Percentiles rank a stretch among this genome's conserved stretches.
Evolutionary conservation across 2,113 vertebrate genomes (phyloP).

Genomic region (Gulo gulo): DNA sequence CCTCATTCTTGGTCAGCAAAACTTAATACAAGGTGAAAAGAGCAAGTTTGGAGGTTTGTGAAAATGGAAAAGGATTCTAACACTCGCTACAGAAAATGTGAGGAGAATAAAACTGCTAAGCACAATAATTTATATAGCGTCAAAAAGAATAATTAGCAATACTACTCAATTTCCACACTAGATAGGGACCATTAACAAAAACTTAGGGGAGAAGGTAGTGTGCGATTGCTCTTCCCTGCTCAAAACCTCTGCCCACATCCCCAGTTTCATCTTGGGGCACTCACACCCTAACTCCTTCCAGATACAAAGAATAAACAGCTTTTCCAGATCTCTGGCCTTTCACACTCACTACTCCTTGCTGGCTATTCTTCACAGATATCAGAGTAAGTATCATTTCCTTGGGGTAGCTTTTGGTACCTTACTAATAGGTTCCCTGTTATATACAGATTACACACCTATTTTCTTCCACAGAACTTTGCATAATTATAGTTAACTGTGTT

Average conservation of each 20-base stretch:
- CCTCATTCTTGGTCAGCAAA: not conserved
- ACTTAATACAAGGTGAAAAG: not conserved
- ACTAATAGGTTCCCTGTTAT: not conserved
- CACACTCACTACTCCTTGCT: not conserved
- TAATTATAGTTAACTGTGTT: not conserved
- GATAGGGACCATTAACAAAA: not conserved
- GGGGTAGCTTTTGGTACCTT: not conserved
- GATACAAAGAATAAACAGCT: not conserved
- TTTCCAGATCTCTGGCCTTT: not conserved
- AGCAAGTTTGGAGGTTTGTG: not conserved
- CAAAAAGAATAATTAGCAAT: not conserved
- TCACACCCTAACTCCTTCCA: not conserved
- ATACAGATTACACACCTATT: not conserved
- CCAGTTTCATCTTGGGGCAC: not conserved
- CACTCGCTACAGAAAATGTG: not conserved
- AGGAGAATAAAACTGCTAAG: not conserved
- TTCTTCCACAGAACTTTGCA: not conserved
- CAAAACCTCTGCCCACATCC: not conserved
- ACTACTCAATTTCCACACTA: not conserved
- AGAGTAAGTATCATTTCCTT: not conserved
- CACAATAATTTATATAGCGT: not conserved
- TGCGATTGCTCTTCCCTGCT: not conserved
- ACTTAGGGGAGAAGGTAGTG: not conserved
- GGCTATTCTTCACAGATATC: not conserved
- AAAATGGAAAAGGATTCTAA: not conserved